phyloP scores from a whole-genome alignment of 2,888 invertebrate genomes.

The Unio delphinus region DNA sequence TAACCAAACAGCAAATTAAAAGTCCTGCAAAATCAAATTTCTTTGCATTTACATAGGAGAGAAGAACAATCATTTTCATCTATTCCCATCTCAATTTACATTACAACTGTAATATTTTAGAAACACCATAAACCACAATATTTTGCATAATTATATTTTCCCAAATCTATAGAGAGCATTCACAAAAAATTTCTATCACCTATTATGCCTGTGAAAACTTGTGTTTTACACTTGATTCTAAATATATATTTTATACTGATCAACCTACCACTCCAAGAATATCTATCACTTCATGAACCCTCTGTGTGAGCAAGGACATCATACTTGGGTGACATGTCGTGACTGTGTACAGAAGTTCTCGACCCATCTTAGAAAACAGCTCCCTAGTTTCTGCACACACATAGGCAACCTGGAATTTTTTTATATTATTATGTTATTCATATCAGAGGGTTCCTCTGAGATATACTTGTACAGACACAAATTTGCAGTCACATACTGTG shows the following conservation, averaged over 20 bases:
- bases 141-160: too few species aligned
- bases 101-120: too few species aligned
- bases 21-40: too few species aligned
- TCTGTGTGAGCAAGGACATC: conserved; percentile 78
- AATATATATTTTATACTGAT: not conserved
- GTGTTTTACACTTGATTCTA: not conserved
- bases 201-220: too few species aligned
- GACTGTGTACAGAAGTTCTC: conserved; percentile 81
- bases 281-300: conserved; percentile 75
- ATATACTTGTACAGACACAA: not conserved
- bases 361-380: conserved; percentile 81
- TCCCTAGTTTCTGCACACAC: conserved; percentile 81
- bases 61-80: too few species aligned
- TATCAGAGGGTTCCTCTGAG: not conserved
- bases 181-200: too few species aligned
- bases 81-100: too few species aligned
- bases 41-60: too few species aligned
- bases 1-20: too few species aligned
- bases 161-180: too few species aligned
- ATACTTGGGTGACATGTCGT: conserved; percentile 80
- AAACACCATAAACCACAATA: too few species aligned
- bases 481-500: not conserved
- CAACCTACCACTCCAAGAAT: conserved; percentile 75
- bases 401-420: conserved; percentile 80
- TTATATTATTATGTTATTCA: not conserved